phyloP scores from a whole-genome alignment of 2,797 vertebrate species.

The Premnoplex brunnescens region DNA sequence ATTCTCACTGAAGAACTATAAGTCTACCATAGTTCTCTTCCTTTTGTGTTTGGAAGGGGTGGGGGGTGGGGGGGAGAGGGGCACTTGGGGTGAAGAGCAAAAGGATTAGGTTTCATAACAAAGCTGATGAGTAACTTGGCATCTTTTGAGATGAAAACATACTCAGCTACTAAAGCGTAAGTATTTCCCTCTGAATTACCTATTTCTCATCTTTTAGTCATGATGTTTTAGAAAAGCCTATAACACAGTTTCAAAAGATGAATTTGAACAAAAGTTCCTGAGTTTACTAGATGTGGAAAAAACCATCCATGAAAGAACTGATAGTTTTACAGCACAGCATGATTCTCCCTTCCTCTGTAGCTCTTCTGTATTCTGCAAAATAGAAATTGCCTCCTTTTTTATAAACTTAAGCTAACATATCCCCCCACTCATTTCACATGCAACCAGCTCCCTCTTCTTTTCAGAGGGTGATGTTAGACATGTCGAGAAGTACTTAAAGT shows the following conservation, averaged over 20 bases:
- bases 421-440: not conserved
- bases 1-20: not conserved
- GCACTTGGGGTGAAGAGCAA: not conserved
- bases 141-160: not conserved
- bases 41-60: not conserved
- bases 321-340: not conserved
- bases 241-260: not conserved
- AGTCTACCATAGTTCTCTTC: not conserved
- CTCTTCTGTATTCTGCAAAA: not conserved
- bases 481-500: not conserved
- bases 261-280: fast-evolving
- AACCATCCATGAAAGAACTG: fast-evolving
- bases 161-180: not conserved
- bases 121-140: not conserved
- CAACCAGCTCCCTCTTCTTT: not conserved
- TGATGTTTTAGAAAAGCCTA: not conserved
- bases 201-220: not conserved
- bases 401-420: not conserved
- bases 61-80: not conserved
- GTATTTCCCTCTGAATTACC: not conserved
- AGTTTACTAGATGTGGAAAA: not conserved
- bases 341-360: not conserved
- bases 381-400: not conserved
- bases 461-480: not conserved
- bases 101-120: not conserved